phyloP scores from a whole-genome alignment of 2,888 invertebrate species.

The Lepeophtheirus nordmannii region DNA sequence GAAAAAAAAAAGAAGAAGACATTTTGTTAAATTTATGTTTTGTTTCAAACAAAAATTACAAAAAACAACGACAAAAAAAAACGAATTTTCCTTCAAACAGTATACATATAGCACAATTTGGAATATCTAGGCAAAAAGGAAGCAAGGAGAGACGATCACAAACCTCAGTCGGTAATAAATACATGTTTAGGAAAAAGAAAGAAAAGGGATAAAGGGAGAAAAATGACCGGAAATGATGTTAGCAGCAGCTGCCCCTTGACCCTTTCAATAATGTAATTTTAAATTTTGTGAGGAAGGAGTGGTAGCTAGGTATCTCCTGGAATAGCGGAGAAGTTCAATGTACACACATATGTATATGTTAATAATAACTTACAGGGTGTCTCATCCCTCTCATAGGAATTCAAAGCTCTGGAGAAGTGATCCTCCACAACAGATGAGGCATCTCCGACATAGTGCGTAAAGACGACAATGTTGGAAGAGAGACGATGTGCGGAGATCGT shows the following conservation, averaged over 20 bases:
- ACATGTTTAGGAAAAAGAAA: too few species aligned
- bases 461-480: not conserved
- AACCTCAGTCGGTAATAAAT: too few species aligned
- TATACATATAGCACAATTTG: too few species aligned
- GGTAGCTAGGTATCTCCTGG: too few species aligned
- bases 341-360: too few species aligned
- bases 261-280: not conserved
- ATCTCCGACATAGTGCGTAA: not conserved
- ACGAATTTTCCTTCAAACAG: too few species aligned
- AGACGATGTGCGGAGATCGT: not conserved
- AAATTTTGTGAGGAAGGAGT: too few species aligned
- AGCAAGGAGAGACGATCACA: too few species aligned
- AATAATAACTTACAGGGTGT: not conserved
- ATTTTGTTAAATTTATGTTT: not conserved
- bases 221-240: too few species aligned
- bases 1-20: not conserved
- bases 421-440: not conserved
- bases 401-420: not conserved
- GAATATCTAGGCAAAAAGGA: too few species aligned
- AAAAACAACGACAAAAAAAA: too few species aligned
- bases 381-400: not conserved
- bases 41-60: not conserved
- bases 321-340: too few species aligned
- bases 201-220: not conserved
- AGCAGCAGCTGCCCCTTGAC: constrained; percentile 5